Evolutionary conservation across 2,888 invertebrate genomes (phyloP).

Genomic region (Rotaria magnacalcarata): DNA sequence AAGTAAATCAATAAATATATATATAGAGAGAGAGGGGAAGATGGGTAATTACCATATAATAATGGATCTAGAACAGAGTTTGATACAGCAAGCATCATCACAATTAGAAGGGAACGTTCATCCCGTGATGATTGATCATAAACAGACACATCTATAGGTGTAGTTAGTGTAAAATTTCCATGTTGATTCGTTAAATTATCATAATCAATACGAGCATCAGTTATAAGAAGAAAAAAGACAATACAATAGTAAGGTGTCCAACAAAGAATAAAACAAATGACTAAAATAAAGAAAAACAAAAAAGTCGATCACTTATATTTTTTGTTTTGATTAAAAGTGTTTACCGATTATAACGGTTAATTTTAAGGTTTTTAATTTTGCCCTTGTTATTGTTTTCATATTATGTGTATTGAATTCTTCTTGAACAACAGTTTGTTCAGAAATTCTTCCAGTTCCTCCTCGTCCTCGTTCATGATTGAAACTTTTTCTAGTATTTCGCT

Average conservation of each 20-base stretch:
- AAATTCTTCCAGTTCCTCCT: not conserved
- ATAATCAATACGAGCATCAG: not conserved
- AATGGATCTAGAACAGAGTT: slow-evolving; percentile 18
- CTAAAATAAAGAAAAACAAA: not conserved
- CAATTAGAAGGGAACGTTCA: slow-evolving; percentile 15
- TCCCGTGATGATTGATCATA: not conserved
- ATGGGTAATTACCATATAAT: not conserved
- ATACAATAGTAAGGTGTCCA: slow-evolving; percentile 29
- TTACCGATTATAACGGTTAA: slow-evolving; percentile 16
- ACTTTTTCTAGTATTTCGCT: not conserved
- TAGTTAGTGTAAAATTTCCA: not conserved
- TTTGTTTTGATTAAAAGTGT: not conserved
- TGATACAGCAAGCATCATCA: slow-evolving; percentile 34
- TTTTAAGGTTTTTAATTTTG: slow-evolving; percentile 33
- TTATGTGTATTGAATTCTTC: slow-evolving; percentile 20
- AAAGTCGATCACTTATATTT: not conserved
- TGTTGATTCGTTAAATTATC: not conserved
- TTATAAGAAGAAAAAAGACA: slow-evolving; percentile 10
- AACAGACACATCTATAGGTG: not conserved
- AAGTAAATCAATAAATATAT: too few species aligned
- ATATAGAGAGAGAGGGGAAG: too few species aligned
- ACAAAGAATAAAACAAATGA: slow-evolving; percentile 29
- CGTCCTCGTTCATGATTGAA: not conserved
- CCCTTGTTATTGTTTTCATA: slow-evolving; percentile 20
- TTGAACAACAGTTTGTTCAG: not conserved